These are phyloP conservation scores for Nemotelus pantherinus DNA, from an alignment of 2,888 invertebrate genomes.

Conservation along the genomic window DNA sequence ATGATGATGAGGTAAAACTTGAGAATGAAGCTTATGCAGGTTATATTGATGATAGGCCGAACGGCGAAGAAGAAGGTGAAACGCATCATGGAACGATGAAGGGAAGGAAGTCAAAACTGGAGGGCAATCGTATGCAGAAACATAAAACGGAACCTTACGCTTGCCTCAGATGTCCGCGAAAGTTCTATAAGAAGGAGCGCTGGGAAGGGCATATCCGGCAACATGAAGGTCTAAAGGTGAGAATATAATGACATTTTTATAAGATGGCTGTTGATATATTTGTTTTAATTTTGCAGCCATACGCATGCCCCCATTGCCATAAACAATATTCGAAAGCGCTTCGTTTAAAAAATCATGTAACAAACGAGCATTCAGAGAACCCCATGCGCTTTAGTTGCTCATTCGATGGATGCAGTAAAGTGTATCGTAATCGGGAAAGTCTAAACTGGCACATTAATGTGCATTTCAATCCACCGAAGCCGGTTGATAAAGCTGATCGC, in stretches of 20 bases:
- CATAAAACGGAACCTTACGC: conserved; percentile 24
- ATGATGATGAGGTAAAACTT: not conserved
- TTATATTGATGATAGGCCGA: not conserved
- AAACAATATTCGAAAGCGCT: conserved; percentile 37
- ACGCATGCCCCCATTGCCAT: conserved; percentile 33
- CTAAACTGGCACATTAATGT: conserved; percentile 40
- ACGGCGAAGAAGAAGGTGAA: not conserved
- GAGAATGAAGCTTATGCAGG: not conserved
- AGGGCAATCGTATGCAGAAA: not conserved
- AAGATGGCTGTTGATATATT: not conserved
- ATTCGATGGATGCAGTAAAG: conserved; percentile 46
- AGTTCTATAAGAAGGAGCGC: conserved; percentile 43
- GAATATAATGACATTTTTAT: not conserved
- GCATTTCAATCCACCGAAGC: conserved; percentile 39
- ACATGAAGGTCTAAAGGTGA: conserved; percentile 49
- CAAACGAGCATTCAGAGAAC: conserved; percentile 29
- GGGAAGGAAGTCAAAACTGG: not conserved
- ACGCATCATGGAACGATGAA: conserved; percentile 9
- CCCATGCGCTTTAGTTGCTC: conserved; percentile 37
- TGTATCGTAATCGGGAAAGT: conserved; percentile 45
- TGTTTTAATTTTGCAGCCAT: conserved; percentile 30
- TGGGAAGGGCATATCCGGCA: conserved; percentile 47
- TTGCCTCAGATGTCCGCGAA: conserved; percentile 44
- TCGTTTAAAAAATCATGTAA: conserved; percentile 30
- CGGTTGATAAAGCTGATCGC: conserved; percentile 22